Percentiles rank a stretch among this genome's conserved stretches.
phyloP scores from a whole-genome alignment of 1,140 invertebrate genomes.

The Aphis craccivora region DNA sequence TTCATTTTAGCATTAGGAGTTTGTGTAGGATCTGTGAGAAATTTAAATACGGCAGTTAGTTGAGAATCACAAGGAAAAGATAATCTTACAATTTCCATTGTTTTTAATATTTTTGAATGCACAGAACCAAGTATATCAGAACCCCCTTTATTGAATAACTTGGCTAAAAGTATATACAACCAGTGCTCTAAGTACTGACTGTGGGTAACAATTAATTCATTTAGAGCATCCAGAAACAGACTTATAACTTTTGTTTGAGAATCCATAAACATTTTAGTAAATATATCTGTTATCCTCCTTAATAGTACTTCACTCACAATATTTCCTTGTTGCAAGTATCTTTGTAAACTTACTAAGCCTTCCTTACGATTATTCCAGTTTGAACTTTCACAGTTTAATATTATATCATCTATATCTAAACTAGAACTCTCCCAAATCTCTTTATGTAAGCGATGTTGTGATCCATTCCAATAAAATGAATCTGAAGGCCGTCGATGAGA shows the following conservation, averaged over 20 bases:
- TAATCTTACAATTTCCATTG: constrained; percentile 80
- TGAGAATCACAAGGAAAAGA: constrained; percentile 73
- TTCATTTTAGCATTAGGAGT: constrained; percentile 88
- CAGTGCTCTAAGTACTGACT: constrained; percentile 87
- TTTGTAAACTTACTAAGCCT: constrained; percentile 82
- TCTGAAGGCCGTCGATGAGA: constrained; percentile 61
- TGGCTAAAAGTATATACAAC: constrained; percentile 84
- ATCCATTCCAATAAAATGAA: constrained; percentile 73
- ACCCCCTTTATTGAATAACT: constrained; percentile 86
- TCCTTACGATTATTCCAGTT: constrained; percentile 93
- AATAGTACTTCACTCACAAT: constrained; percentile 76
- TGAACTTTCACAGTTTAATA: constrained; percentile 83
- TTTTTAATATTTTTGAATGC: constrained; percentile 86
- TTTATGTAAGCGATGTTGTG: constrained; percentile 76
- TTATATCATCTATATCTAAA: constrained; percentile 86
- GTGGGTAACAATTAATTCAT: constrained; percentile 87
- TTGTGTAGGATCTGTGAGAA: constrained; percentile 88
- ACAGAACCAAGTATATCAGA: constrained; percentile 89
- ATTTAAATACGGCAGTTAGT: constrained; percentile 73
- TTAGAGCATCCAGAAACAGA: constrained; percentile 89
- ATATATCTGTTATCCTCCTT: constrained; percentile 85
- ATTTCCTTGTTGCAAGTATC: constrained; percentile 77
- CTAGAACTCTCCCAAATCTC: constrained; percentile 71
- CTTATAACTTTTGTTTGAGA: constrained; percentile 95
- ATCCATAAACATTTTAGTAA: constrained; percentile 96